Evolutionary conservation across 2,797 vertebrate genomes (phyloP).

Genomic region (Sebastes cheni): DNA sequence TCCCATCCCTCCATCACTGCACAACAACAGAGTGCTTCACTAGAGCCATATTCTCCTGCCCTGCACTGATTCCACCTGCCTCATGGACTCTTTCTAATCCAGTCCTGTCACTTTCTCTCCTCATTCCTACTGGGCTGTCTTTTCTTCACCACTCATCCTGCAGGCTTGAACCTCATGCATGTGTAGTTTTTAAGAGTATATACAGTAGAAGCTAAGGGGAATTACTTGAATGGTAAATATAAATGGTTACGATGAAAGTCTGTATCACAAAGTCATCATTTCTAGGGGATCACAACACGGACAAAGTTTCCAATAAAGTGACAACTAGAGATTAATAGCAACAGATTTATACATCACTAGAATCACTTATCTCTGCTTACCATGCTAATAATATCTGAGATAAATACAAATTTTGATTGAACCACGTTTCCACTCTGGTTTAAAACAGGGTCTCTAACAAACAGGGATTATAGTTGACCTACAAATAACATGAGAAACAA

Average conservation of each 20-base stretch:
- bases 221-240: no score
- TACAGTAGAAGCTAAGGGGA: no score
- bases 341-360: not conserved
- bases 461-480: not conserved
- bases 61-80: conserved; percentile 17
- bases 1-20: conserved; percentile 29
- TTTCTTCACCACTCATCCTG: not conserved
- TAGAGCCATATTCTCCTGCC: not conserved
- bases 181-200: no score
- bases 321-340: not conserved
- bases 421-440: not conserved
- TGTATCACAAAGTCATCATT: not conserved
- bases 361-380: not conserved
- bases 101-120: not conserved
- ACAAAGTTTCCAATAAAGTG: not conserved
- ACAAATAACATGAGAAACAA: not conserved
- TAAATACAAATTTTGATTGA: not conserved
- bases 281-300: not conserved
- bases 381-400: not conserved
- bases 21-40: conserved; percentile 45
- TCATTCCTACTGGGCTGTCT: not conserved
- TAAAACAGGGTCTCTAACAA: not conserved
- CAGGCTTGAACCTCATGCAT: fast-evolving
- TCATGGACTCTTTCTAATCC: not conserved
- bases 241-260: not conserved